These are phyloP conservation scores for Strigamia transsilvanica DNA, from an alignment of 2,888 invertebrate genomes.

Conservation along the genomic window DNA sequence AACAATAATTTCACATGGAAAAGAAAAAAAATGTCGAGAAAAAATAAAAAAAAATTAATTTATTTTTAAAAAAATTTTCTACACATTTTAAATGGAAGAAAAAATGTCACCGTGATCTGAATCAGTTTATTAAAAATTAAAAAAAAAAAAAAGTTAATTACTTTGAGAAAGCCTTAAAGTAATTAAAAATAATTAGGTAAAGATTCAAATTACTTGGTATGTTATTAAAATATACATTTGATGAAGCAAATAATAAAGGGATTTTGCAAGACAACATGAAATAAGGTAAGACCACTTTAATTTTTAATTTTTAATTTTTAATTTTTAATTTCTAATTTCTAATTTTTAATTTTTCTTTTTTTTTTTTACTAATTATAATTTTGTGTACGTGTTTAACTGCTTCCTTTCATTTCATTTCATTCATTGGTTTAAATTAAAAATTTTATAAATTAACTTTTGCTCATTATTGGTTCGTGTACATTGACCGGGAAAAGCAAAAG, in stretches of 20 bases:
- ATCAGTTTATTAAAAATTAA: not conserved
- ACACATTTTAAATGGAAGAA: not conserved
- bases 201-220: conserved; percentile 24
- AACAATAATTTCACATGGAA: not conserved
- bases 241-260: conserved; percentile 1
- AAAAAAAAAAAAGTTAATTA: conserved; percentile 18
- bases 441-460: conserved; percentile 38
- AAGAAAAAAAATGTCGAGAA: not conserved
- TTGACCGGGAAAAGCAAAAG: conserved; percentile 26
- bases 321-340: not conserved
- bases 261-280: not conserved
- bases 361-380: not conserved
- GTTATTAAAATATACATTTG: conserved; percentile 23
- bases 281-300: conserved; percentile 12
- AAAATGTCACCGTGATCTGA: conserved; percentile 1
- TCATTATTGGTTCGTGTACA: conserved; percentile 5
- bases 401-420: not conserved
- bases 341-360: not conserved
- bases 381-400: not conserved
- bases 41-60: not conserved
- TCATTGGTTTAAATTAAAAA: conserved; percentile 16
- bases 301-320: not conserved
- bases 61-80: not conserved
- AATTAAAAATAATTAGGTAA: conserved; percentile 34
- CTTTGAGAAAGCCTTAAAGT: conserved; percentile 12